Percentiles rank a stretch among this genome's conserved stretches.
Conservation (phyloP, 2,797 vertebrate genomes). For the Morelia viridis region DNA sequence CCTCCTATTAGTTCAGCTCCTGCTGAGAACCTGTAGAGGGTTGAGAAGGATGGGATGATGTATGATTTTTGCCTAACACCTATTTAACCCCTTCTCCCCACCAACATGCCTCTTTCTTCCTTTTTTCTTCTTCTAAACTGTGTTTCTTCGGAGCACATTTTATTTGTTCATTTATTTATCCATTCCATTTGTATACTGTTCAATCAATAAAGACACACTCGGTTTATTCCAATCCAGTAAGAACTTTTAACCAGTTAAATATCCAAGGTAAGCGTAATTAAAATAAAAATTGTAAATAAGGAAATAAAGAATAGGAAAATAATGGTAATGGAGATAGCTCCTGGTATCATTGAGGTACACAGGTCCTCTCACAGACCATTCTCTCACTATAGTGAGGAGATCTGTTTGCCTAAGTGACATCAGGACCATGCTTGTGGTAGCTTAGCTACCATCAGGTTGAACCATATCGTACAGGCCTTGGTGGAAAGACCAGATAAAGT, state of each 20-base stretch:
- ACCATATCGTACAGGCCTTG: not conserved
- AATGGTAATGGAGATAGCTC: not conserved
- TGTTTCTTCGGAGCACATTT: not conserved
- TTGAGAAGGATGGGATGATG: not conserved
- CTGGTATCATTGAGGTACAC: not conserved
- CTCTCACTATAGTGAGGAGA: not conserved
- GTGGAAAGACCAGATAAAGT: not conserved
- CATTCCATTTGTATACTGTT: not conserved
- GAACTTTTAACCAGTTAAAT: not conserved
- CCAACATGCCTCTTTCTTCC: not conserved
- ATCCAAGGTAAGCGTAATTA: not conserved
- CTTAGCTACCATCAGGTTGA: not conserved
- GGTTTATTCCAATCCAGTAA: not conserved
- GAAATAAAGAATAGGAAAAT: not conserved
- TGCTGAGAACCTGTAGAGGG: not conserved
- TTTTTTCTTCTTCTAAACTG: not conserved
- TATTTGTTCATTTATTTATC: not conserved
- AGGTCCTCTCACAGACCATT: not conserved
- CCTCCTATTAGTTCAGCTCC: slow-evolving; percentile 20
- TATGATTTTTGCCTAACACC: not conserved
- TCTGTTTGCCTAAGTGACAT: not conserved
- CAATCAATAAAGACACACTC: not conserved
- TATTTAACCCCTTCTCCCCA: not conserved
- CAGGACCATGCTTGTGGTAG: not conserved
- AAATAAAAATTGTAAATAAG: not conserved